A percentile compares a stretch with the other conserved stretches of the same genome.
Conservation (phyloP, 1,140 invertebrate genomes). For the Aphelinus certus region DNA sequence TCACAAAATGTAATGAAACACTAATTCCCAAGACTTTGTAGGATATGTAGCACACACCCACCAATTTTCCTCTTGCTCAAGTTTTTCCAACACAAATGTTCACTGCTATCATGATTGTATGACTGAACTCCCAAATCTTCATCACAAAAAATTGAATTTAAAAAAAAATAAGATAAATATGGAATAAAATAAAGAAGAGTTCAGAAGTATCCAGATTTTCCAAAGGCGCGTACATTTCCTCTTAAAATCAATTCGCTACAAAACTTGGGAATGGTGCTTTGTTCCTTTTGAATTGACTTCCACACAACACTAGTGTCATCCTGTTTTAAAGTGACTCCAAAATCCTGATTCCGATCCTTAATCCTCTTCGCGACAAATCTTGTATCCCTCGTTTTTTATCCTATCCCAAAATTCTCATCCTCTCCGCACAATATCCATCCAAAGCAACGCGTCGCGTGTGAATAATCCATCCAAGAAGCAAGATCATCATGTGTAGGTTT, state of each 20-base stretch:
- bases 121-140: constrained; percentile 15
- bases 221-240: constrained; percentile 33
- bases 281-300: constrained; percentile 40
- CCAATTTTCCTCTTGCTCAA: constrained; percentile 36
- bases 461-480: constrained; percentile 66
- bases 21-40: constrained; percentile 41
- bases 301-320: constrained; percentile 6
- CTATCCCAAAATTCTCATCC: constrained; percentile 51
- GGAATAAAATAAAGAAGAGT: constrained; percentile 3
- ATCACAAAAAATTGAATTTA: constrained; percentile 16
- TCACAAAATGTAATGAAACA: constrained; percentile 34
- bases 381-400: constrained; percentile 32
- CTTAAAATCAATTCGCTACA: constrained; percentile 29
- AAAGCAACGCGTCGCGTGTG: constrained; percentile 54
- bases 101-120: constrained; percentile 22
- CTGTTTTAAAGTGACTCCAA: constrained; percentile 21
- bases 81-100: constrained; percentile 17
- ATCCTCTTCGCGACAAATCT: constrained; percentile 42
- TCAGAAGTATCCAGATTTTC: constrained; percentile 23
- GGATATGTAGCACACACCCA: constrained; percentile 34
- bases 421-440: constrained; percentile 63
- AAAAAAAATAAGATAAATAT: constrained; percentile 12
- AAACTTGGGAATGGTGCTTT: constrained; percentile 40
- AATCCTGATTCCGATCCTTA: constrained; percentile 37
- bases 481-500: constrained; percentile 63